Conservation (phyloP, 2,888 invertebrate genomes). For the Atethmia centrago region DNA sequence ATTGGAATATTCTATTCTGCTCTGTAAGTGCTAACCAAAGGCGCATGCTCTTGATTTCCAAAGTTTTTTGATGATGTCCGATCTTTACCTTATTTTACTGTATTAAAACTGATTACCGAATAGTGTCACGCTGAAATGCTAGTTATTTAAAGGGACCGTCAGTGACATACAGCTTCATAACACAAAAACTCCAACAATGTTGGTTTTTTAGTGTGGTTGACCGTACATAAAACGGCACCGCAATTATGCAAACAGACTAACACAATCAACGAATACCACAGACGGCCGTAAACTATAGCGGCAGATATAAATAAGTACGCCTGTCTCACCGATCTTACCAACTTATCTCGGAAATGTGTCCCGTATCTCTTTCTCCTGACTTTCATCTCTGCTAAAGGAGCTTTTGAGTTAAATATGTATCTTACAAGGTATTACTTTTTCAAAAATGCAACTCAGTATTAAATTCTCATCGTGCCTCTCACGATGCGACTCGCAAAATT, state of each 20-base stretch:
- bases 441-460: conserved; percentile 51
- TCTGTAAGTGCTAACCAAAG: background rate
- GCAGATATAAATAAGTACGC: conserved; percentile 81
- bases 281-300: conserved; percentile 77
- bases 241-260: conserved; percentile 82
- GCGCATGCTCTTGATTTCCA: background rate
- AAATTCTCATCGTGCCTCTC: conserved; percentile 62
- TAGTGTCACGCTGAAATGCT: background rate
- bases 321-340: conserved; percentile 76
- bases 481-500: conserved; percentile 70
- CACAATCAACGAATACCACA: conserved; percentile 83
- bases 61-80: background rate
- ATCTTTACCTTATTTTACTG: background rate
- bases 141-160: conserved; percentile 10
- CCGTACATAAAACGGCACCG: conserved; percentile 69
- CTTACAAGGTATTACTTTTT: conserved; percentile 44
- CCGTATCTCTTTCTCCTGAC: conserved; percentile 72
- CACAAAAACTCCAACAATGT: conserved; percentile 65
- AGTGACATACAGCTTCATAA: conserved; percentile 7
- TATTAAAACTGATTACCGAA: background rate
- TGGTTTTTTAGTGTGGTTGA: conserved; percentile 68
- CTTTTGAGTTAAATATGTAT: conserved; percentile 54
- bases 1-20: background rate
- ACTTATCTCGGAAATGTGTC: conserved; percentile 79
- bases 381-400: conserved; percentile 68